phyloP scores from a whole-genome alignment of 2,113 vertebrate genomes.

The Actenoides hombroni region DNA sequence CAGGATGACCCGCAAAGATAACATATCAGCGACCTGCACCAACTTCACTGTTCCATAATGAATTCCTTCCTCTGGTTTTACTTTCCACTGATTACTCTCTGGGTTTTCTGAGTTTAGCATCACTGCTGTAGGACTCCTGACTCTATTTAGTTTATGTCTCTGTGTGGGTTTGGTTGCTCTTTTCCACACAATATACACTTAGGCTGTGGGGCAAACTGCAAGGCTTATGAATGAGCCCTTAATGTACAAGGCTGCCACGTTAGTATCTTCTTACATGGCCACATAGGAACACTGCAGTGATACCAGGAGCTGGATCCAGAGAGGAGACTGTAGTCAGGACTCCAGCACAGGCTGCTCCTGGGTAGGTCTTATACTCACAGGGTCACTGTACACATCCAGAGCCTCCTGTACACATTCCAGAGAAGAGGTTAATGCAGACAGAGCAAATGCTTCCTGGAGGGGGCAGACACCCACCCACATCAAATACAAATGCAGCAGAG shows the following conservation, averaged over 20 bases:
- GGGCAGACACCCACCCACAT: not conserved
- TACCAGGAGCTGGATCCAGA: not conserved
- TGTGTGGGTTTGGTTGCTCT: not conserved
- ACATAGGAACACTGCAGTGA: not conserved
- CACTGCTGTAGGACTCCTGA: not conserved
- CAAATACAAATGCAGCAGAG: not conserved
- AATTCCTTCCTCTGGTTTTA: conserved; percentile 27
- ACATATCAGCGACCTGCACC: not conserved
- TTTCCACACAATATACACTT: not conserved
- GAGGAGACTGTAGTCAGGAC: not conserved
- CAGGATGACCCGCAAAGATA: conserved; percentile 21
- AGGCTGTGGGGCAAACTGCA: not conserved
- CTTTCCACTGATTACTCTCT: not conserved
- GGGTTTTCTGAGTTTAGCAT: not conserved
- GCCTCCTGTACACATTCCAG: not conserved
- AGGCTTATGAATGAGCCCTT: not conserved
- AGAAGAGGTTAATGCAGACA: not conserved
- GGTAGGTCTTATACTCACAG: not conserved
- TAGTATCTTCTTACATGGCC: not conserved
- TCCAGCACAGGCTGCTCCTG: not conserved
- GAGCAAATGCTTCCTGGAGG: not conserved
- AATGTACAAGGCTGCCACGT: not conserved
- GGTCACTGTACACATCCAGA: not conserved
- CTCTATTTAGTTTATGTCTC: not conserved
- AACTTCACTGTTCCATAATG: not conserved